Evolutionary conservation across 92 coral and sea anemone species (phyloP), one percentile per base, ranked within the genome.

Genomic region (Palythoa caribaeorum): DNA sequence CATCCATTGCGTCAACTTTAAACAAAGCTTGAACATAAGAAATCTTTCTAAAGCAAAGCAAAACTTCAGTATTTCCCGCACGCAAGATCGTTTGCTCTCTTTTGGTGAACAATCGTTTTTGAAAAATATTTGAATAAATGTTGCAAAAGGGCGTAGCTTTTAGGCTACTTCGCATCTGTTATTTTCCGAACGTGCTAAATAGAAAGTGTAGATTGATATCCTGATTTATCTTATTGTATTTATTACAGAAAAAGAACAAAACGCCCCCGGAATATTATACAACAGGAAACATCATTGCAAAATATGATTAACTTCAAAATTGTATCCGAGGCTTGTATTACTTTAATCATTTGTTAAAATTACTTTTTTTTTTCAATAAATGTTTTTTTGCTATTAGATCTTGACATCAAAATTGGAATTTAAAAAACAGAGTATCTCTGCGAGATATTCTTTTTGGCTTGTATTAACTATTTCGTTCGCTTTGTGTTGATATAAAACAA

Each of bases 1-100:
- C 20, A 77, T 77, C 83, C 83, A 77, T 38, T 19, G 48, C 60
- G 83, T 77, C 69, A 77, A 77, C 74, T 70, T 11, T 15, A 14
- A 36, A 70, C 74, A 70, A 70, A 70, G 44, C 15, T 37, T 28
- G 47, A 70, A 20, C 10, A 5, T 63, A 63, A 63, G 3, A 16
- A 10, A 0, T 70, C 44, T 10, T 70, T 35, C 16, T 70, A 21
- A 35, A 37, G 44, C 13, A 19, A 36, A 68, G 20, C 12, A 13
- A 19, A 6, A 37, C 13, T 13, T 35, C 16, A 70, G 11, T 1
- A 14, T 70, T 28, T 37, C 13, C 47, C 5, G 15, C 6, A 12
- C 15, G 28, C 70, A 17, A n/a, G 5, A 16, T 70, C 17, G 40
- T 14, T 38, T 70, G n/a, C 11, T 70, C 47, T 70, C 47, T 14